Base-by-base conservation (phyloP, 2,888 invertebrate species). In the Xanthia icteritia region DNA sequence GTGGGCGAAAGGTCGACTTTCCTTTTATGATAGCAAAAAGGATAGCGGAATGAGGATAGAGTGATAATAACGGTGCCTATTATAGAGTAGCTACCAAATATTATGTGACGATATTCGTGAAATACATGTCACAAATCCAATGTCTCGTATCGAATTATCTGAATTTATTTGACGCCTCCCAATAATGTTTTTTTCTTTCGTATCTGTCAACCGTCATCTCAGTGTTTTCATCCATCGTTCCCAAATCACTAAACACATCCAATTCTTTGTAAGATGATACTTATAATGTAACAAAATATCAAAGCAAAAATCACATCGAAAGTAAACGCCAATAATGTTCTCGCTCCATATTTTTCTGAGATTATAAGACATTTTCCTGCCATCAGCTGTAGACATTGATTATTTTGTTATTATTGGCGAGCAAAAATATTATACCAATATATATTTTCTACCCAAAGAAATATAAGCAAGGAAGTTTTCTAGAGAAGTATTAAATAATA, bases 1-100 rank as follows among this genome's bases (percentile, higher is more conserved):
- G 60, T 71, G 83, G 54, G 36, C 75, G 75, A 79, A 75, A 79
- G 63, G 67, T 27, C 45, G 79, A 56, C 66, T 74, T 63, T 27
- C 65, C 74, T 65, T 67, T 74, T 64, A 79, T 58, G 74, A 79
- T 63, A 60, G 15, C 39, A 27, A 63, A 70, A 74, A 60, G 39
- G 70, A 73, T 73, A 73, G 48, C 66, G 70, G 63, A 63, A 64
- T 31, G 63, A 20, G n/a, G 11, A 63, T 54, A 8, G 6, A 63
- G 69, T 71, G 75, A 60, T 56, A 79, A 68, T 79, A 63, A 63
- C 48, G 77, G 11, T 39, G 11, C n/a, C n/a, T 39, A 17, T 65
- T 60, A 27, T 27, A 20, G 45, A 45, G 17, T 6, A 3, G 36
- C 36, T 63, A 71, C 56, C 23, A 27, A 48, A 78, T 31, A 79